Conservation (phyloP, 2,888 invertebrate genomes). For the Pristionchus fissidentatus region DNA sequence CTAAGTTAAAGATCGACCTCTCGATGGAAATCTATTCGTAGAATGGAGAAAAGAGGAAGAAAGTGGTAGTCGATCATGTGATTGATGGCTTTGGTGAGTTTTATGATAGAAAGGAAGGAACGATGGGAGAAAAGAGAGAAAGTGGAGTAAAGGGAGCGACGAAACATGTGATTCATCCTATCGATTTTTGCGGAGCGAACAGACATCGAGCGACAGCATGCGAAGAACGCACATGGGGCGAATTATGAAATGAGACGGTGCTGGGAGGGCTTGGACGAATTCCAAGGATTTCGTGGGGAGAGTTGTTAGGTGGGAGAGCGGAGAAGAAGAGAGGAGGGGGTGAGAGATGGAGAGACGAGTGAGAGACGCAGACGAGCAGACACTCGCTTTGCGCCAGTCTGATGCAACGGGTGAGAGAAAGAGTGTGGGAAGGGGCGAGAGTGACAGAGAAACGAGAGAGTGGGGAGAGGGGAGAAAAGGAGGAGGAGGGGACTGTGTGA, state of each 20-base stretch:
- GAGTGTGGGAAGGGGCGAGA: neutral
- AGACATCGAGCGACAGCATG: neutral
- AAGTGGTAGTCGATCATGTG: neutral
- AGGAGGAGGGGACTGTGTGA: neutral
- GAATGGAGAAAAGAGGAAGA: neutral
- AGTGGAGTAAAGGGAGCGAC: neutral
- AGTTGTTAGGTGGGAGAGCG: neutral
- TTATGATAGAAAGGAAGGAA: slow-evolving; percentile 17
- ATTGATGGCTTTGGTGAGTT: slow-evolving; percentile 29
- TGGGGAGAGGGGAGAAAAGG: neutral
- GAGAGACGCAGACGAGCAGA: neutral
- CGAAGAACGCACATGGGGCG: neutral
- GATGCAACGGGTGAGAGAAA: slow-evolving; percentile 27
- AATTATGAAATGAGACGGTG: slow-evolving; percentile 18
- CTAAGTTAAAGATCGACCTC: neutral
- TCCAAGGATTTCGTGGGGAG: neutral
- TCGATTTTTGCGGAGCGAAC: no score
- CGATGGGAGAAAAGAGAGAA: neutral
- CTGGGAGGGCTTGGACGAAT: neutral
- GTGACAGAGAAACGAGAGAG: slow-evolving; percentile 27
- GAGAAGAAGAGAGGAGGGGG: neutral
- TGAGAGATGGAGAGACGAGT: neutral
- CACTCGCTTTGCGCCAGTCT: slow-evolving; percentile 31
- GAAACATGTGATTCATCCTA: slow-evolving; percentile 4
- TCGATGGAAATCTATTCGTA: neutral